Conservation (phyloP, 2,797 vertebrate species). For the Pyrocephalus nanus region DNA sequence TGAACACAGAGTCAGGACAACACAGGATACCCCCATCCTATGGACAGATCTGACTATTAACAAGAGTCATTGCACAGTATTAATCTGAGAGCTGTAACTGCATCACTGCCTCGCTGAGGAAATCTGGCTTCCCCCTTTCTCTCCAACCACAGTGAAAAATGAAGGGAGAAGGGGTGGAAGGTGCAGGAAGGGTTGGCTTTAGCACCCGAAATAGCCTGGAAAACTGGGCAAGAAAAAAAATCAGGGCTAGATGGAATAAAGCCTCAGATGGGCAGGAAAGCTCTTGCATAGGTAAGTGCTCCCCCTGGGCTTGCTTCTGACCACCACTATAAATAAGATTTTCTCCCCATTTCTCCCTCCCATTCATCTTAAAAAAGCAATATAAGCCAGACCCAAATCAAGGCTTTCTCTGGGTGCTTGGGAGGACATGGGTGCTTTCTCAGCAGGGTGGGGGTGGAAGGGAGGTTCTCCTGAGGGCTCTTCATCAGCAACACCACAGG, state of each 20-base stretch:
- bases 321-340: neutral
- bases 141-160: neutral
- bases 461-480: neutral
- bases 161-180: neutral
- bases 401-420: neutral
- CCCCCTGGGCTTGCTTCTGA: neutral
- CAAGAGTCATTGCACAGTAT: neutral
- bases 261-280: neutral
- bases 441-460: neutral
- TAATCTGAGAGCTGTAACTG: neutral
- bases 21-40: neutral
- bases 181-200: neutral
- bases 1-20: neutral
- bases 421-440: neutral
- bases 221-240: neutral
- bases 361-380: neutral
- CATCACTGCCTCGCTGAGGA: neutral
- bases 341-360: neutral
- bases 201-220: neutral
- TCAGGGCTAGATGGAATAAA: neutral
- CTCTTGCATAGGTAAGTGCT: fast-evolving
- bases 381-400: neutral
- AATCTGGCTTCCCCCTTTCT: neutral
- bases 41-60: neutral
- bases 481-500: neutral